These are phyloP conservation scores for Elymnias hypermnestra DNA, from an alignment of 1,140 invertebrate genomes.

Conservation along the genomic window DNA sequence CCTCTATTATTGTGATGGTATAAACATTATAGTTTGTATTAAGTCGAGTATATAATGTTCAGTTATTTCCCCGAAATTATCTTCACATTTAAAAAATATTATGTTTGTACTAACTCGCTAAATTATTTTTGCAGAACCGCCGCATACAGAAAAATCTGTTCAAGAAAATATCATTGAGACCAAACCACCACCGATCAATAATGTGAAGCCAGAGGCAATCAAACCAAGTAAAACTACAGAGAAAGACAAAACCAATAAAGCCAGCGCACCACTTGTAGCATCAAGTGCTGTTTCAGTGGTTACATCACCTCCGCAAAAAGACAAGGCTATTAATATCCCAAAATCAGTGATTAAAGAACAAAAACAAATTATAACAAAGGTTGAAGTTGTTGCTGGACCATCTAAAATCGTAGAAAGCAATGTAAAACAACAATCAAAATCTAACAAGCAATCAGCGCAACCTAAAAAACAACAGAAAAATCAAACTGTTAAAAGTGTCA, in stretches of 20 bases:
- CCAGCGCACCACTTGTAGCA: conserved; percentile 40
- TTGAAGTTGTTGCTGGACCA: conserved; percentile 75
- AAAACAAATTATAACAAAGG: conserved; percentile 76
- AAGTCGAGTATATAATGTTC: no score
- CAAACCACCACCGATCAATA: conserved; percentile 61
- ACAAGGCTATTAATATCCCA: conserved; percentile 53
- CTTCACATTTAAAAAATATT: no score
- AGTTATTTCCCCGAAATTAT: no score
- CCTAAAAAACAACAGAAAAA: conserved; percentile 51
- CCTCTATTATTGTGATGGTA: no score
- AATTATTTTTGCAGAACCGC: no score
- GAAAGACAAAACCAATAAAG: conserved; percentile 63
- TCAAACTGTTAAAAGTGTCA: conserved; percentile 45
- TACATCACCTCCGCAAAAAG: conserved; percentile 64
- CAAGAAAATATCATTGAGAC: conserved; percentile 77
- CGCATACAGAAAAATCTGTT: conserved; percentile 59
- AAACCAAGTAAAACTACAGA: conserved; percentile 77
- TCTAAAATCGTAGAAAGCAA: conserved; percentile 64
- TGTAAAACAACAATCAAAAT: conserved; percentile 30
- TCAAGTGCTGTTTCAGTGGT: conserved; percentile 70
- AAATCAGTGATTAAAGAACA: conserved; percentile 64
- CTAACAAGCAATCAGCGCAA: conserved; percentile 44
- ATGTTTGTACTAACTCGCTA: no score
- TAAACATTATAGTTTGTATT: no score
- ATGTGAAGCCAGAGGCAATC: conserved; percentile 71